Conservation (phyloP, 2,797 vertebrate species). For the Oryzias sinensis region DNA sequence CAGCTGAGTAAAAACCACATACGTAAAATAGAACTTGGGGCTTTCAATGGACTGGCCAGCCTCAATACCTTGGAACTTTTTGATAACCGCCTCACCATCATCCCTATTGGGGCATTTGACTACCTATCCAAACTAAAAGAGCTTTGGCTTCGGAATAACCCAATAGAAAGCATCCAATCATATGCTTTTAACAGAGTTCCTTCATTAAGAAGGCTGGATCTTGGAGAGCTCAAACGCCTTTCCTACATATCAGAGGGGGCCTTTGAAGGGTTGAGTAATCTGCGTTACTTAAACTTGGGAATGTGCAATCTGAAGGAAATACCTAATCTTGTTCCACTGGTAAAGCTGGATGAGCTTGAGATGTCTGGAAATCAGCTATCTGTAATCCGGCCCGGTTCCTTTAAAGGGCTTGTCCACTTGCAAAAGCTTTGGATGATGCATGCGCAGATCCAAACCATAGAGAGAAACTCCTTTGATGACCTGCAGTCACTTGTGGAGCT, state of each 20-base stretch:
- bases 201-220: slow-evolving; percentile 92
- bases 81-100: slow-evolving; percentile 98
- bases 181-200: slow-evolving; percentile 99
- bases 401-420: slow-evolving; percentile 97
- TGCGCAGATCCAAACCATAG: slow-evolving; percentile 97
- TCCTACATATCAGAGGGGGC: slow-evolving; percentile 99
- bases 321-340: slow-evolving; percentile 95
- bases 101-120: slow-evolving; percentile 99
- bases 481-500: slow-evolving; percentile 98
- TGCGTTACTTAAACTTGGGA: slow-evolving; percentile 99
- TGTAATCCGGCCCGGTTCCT: slow-evolving; percentile 92
- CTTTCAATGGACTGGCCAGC: slow-evolving; percentile 98
- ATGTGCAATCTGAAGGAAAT: slow-evolving; percentile 99
- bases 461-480: slow-evolving; percentile 98
- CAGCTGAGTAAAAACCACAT: slow-evolving; percentile 99
- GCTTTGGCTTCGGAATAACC: slow-evolving; percentile 98
- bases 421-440: slow-evolving; percentile 99
- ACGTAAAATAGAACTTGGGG: slow-evolving; percentile 97
- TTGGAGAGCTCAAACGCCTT: slow-evolving; percentile 97
- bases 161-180: slow-evolving; percentile 97
- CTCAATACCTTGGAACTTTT: slow-evolving; percentile 99
- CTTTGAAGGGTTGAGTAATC: slow-evolving; percentile 98
- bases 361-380: slow-evolving; percentile 98
- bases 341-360: slow-evolving; percentile 96
- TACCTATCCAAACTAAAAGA: slow-evolving; percentile 99